Evolutionary conservation across 2,113 vertebrate genomes (phyloP).

Genomic region (Halcyon senegalensis): DNA sequence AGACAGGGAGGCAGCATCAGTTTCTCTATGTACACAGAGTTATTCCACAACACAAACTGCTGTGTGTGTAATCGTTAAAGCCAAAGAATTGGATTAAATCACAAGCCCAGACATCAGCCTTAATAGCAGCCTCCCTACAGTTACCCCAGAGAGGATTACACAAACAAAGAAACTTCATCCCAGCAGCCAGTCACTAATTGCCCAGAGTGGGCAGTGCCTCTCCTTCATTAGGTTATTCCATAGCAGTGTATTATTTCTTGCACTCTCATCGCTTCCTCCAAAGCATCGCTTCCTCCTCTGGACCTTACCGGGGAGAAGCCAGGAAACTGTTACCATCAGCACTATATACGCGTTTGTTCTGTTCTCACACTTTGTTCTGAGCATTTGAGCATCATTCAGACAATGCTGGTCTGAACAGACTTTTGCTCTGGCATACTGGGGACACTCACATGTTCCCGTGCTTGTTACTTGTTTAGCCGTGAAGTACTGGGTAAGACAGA

Average conservation of each 20-base stretch:
- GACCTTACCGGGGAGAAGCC: neutral
- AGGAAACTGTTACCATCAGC: neutral
- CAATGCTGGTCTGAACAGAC: neutral
- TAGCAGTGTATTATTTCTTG: neutral
- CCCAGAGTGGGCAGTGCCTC: neutral
- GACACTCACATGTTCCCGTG: neutral
- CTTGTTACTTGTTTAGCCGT: neutral
- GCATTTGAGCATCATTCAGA: neutral
- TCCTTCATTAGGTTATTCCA: neutral
- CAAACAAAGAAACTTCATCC: slow-evolving; percentile 32
- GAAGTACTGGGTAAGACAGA: neutral
- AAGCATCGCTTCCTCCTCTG: no score
- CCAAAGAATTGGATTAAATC: neutral
- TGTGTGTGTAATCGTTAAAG: neutral
- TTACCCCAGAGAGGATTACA: slow-evolving; percentile 43
- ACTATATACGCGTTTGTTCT: neutral
- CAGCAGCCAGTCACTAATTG: neutral
- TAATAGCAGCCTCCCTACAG: neutral
- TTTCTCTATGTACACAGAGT: neutral
- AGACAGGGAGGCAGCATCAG: neutral
- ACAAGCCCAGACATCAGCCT: neutral
- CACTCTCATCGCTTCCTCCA: neutral
- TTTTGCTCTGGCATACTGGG: neutral
- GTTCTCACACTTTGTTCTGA: neutral
- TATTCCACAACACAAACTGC: slow-evolving; percentile 1